Conservation (phyloP, 2,888 invertebrate genomes). For the Aleiodes leptofemur region DNA sequence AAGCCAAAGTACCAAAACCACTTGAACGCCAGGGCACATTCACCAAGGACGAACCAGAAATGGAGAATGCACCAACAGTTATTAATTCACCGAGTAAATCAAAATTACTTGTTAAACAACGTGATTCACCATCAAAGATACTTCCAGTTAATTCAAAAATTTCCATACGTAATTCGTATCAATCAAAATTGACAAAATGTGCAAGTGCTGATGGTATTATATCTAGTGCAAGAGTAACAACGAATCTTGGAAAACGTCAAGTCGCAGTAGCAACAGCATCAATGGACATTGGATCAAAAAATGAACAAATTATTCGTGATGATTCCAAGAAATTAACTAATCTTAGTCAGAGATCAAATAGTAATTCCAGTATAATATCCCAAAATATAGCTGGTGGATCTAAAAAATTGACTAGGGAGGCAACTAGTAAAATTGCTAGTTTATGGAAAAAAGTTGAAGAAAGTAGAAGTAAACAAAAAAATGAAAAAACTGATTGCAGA, state of each 20-base stretch:
- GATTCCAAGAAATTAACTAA: conserved; percentile 49
- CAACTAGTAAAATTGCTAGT: conserved; percentile 87
- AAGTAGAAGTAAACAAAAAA: conserved; percentile 78
- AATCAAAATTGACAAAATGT: conserved; percentile 59
- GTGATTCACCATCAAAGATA: conserved; percentile 61
- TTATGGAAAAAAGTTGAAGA: conserved; percentile 88
- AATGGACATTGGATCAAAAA: conserved; percentile 45
- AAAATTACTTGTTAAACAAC: conserved; percentile 66
- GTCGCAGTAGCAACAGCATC: no score
- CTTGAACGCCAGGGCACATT: conserved; percentile 93
- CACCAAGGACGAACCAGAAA: conserved; percentile 86
- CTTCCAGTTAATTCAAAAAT: conserved; percentile 63
- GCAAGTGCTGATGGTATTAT: conserved; percentile 63
- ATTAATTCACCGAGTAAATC: conserved; percentile 65
- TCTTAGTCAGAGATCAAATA: conserved; percentile 76
- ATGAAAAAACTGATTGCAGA: conserved; percentile 78
- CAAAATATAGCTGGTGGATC: conserved; percentile 69
- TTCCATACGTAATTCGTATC: conserved; percentile 52
- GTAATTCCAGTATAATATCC: conserved; percentile 80
- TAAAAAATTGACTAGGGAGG: conserved; percentile 77
- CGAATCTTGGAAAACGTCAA: conserved; percentile 41
- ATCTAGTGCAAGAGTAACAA: conserved; percentile 47
- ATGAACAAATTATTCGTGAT: conserved; percentile 60
- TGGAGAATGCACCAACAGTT: conserved; percentile 69
- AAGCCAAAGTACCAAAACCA: conserved; percentile 67